phyloP scores from a whole-genome alignment of 2,797 vertebrate genomes.

The Trichosurus vulpecula region DNA sequence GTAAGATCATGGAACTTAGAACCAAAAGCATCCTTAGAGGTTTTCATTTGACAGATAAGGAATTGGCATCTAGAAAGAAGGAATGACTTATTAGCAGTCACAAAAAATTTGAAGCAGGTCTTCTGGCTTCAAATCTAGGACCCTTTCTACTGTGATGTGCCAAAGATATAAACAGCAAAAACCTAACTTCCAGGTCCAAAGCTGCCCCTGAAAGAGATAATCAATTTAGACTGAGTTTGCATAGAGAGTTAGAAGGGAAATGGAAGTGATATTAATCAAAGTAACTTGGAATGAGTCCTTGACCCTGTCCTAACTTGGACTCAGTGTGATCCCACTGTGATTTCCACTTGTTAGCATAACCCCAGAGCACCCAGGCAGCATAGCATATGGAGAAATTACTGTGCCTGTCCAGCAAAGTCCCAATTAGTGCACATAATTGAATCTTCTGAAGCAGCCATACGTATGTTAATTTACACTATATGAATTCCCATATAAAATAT shows the following conservation, averaged over 20 bases:
- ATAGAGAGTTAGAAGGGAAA: fast-evolving
- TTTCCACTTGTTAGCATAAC: background rate
- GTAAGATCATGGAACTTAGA: background rate
- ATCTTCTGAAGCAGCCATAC: background rate
- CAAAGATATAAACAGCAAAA: background rate
- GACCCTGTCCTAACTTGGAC: background rate
- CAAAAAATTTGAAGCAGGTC: background rate
- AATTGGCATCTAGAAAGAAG: background rate
- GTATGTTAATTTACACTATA: background rate
- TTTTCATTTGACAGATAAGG: background rate
- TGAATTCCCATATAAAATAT: background rate
- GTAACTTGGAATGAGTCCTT: background rate
- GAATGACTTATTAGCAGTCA: background rate
- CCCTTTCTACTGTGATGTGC: background rate
- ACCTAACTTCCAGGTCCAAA: background rate
- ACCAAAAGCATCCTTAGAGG: background rate
- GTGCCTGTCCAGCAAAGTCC: background rate
- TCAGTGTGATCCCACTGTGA: background rate
- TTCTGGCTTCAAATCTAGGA: background rate
- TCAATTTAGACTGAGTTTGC: background rate
- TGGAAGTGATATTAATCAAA: background rate
- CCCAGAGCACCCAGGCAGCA: background rate
- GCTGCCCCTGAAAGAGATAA: background rate
- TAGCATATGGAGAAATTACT: background rate
- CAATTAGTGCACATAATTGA: background rate